These are phyloP conservation scores for Urocitellus parryii DNA, from an alignment of 2,113 vertebrate species.

Conservation along the genomic window DNA sequence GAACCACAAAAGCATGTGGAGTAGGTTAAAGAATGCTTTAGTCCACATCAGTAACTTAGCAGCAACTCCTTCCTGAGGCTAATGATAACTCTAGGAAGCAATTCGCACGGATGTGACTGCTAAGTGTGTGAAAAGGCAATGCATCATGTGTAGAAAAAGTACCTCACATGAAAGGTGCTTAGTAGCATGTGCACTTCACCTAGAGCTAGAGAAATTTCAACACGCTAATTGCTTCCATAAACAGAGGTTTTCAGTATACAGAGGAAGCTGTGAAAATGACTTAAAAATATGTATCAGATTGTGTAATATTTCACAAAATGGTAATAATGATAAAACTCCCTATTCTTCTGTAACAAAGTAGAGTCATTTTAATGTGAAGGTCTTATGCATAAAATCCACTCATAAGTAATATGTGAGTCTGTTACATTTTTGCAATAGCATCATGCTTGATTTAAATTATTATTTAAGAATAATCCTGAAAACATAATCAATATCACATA, in stretches of 20 bases:
- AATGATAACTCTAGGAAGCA: not conserved
- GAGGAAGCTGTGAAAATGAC: not conserved
- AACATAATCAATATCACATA: not conserved
- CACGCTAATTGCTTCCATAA: not conserved
- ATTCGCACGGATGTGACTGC: not conserved
- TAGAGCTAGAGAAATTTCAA: not conserved
- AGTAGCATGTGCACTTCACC: not conserved
- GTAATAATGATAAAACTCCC: not conserved
- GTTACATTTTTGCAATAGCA: not conserved
- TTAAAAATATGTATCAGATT: not conserved
- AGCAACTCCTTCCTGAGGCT: conserved; percentile 14
- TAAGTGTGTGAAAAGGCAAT: not conserved
- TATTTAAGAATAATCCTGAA: not conserved
- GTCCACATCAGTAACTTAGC: not conserved
- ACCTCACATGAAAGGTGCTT: fast-evolving
- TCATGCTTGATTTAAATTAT: not conserved
- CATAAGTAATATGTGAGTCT: not conserved
- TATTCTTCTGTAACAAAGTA: not conserved
- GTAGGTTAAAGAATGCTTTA: not conserved
- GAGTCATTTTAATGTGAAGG: not conserved
- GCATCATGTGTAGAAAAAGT: not conserved
- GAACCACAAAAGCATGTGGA: conserved; percentile 65
- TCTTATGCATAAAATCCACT: not conserved
- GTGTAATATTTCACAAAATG: not conserved
- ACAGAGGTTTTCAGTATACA: not conserved